Base-by-base conservation (phyloP, 2,888 invertebrate genomes). In the Amiota minor region DNA sequence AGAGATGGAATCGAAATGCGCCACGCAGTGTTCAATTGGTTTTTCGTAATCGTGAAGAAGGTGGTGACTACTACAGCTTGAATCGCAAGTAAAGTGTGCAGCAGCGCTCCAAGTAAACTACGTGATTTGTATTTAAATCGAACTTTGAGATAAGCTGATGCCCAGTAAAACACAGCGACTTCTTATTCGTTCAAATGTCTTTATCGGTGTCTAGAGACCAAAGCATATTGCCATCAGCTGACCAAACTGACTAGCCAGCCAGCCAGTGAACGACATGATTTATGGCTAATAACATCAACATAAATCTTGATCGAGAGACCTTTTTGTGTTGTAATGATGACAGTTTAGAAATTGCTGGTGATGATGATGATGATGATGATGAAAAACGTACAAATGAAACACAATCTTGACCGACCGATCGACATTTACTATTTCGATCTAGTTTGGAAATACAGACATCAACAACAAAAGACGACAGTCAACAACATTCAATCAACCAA, bases 371-470 rank as follows among this genome's bases (percentile, higher is more conserved):
- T 49, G 11, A 46, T 14, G 16, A 50, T 18, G 35, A 20, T 46
- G 23, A 14, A n/a, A n/a, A n/a, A 69, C 14, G 53, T n/a, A 35
- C 14, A 23, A 23, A 53, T 53, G 11, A 50, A 67, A 20, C 18
- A 61, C 20, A 61, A 16, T 16, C 18, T 16, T 18, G 4, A 12
- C 18, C 49, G 9, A 67, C 9, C 67, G 11, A 50, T 16, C 67
- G 35, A 35, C 6, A 35, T 35, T 8, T 35, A 35, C 59, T 56
- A 20, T 53, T 75, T 79, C 78, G 86, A 83, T 83, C 86, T 85
- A 85, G 84, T 84, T 83, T 85, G 86, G 77, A 80, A 81, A 85
- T 83, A 85, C 84, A 83, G 83, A 83, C 83, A 83, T 84, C 83
- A 68, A 83, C 80, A 70, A 73, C 77, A 75, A 81, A 23, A 50